Conservation (phyloP, 1,140 invertebrate species). For the Panagrolaimus sp. region DNA sequence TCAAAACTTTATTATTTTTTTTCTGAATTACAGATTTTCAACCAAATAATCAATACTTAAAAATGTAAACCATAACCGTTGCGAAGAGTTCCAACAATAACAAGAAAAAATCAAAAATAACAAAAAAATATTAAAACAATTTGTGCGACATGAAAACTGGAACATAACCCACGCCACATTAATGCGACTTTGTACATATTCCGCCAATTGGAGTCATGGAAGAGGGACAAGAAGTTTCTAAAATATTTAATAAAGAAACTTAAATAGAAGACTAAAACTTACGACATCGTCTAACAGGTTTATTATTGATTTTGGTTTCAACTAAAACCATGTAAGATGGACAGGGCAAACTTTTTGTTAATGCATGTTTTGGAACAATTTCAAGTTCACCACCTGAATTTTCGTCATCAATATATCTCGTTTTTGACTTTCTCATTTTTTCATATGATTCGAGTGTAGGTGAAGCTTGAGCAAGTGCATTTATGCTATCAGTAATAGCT, state of each 20-base stretch:
- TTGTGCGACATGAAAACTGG: too few relatives aligned
- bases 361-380: constrained; percentile 8
- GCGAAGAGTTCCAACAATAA: too few relatives aligned
- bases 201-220: constrained; percentile 15
- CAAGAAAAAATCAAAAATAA: too few relatives aligned
- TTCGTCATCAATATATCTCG: too few relatives aligned
- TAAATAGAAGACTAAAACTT: neutral
- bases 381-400: neutral
- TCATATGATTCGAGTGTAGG: neutral
- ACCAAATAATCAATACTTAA: too few relatives aligned
- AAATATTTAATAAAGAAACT: neutral
- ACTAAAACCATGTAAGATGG: constrained; percentile 28
- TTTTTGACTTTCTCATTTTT: too few relatives aligned
- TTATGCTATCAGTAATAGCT: neutral
- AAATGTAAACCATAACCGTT: too few relatives aligned
- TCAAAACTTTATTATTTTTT: constrained; percentile 40
- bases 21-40: too few relatives aligned
- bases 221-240: constrained; percentile 22
- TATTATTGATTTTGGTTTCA: constrained; percentile 20
- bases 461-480: neutral
- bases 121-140: too few relatives aligned
- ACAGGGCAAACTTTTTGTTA: constrained; percentile 15
- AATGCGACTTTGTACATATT: neutral
- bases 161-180: too few relatives aligned
- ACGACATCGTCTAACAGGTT: constrained; percentile 29